Evolutionary conservation across 35 echinoderm and acorn worm genomes (phyloP), one percentile per base, ranked within the genome.

Genomic region (Hemicentrotus pulcherrimus): DNA sequence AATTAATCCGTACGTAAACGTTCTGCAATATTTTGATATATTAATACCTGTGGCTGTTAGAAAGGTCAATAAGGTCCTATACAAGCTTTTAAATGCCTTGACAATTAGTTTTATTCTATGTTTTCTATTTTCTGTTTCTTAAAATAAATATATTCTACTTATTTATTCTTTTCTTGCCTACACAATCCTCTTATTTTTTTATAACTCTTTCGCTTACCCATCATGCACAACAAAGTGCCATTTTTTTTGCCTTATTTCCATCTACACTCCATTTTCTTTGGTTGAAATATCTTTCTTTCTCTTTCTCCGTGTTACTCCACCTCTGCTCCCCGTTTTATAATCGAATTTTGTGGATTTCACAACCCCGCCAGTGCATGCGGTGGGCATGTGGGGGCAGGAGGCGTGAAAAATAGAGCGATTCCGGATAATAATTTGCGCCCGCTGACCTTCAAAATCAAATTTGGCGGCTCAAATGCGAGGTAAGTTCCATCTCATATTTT

Each of bases 401-500:
- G 88, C 32, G 88, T 90, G 30, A 90, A 90, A 90, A 90, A 90
- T 90, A 24, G 88, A 90, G 46, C 88, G n/a, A 90, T 90, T 90
- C 19, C 31, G 32, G 65, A 24, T 90, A 18, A 90, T 90, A 90
- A 18, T 46, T 15, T 18, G n/a, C 88, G 46, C 88, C 88, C 88
- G 88, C 88, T 90, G 88, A 90, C 88, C 88, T 46, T 90, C 88
- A 47, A 19, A 89, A 90, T 90, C 33, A 19, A 90, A 30, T 90
- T 90, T 45, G 88, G 32, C 32, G 88, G 46, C 88, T 90, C 15
- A 24, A 90, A 90, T 45, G 88, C 88, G 88, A 16, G 32, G 31
- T 90, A 90, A 90, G 88, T 90, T 33, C 88, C 88, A 90, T 47
- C 88, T 90, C 31, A 90, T 90, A 45, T 90, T 90, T 90, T 90